phyloP scores from a whole-genome alignment of 2,113 vertebrate genomes.

The Pleuronectes platessa region DNA sequence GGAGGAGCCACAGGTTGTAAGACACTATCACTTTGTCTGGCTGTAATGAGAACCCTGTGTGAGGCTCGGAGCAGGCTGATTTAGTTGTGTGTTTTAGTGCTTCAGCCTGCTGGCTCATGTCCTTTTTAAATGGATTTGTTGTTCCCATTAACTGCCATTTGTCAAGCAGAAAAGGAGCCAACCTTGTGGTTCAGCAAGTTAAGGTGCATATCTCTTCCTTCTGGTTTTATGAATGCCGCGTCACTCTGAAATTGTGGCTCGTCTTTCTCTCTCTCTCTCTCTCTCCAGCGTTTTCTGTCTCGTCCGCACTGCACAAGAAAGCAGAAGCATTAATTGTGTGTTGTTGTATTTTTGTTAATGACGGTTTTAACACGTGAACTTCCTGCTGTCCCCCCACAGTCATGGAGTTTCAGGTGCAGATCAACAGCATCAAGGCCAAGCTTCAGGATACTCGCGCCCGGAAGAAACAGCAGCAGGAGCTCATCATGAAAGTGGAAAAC shows the following conservation, averaged over 20 bases:
- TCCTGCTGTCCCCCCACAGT: conserved; percentile 74
- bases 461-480: conserved; percentile 96
- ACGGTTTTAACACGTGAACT: neutral
- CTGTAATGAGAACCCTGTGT: conserved; percentile 52
- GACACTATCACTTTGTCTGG: conserved; percentile 21
- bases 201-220: conserved; percentile 11
- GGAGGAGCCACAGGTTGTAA: conserved; percentile 40
- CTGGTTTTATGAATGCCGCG: conserved; percentile 1
- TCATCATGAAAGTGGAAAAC: conserved; percentile 99
- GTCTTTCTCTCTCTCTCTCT: neutral
- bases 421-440: conserved; percentile 92
- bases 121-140: conserved; percentile 54
- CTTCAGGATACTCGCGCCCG: conserved; percentile 95
- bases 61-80: conserved; percentile 38
- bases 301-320: neutral
- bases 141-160: conserved; percentile 56
- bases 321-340: neutral
- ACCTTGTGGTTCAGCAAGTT: conserved; percentile 27
- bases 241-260: conserved; percentile 16
- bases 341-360: neutral
- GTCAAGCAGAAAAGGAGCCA: conserved; percentile 38
- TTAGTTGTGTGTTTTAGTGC: conserved; percentile 51
- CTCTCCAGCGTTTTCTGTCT: neutral
- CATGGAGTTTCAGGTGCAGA: conserved; percentile 94
- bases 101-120: conserved; percentile 36